Evolutionary conservation across 2,888 invertebrate species (phyloP).

Genomic region (Aproaerema taeniolella): DNA sequence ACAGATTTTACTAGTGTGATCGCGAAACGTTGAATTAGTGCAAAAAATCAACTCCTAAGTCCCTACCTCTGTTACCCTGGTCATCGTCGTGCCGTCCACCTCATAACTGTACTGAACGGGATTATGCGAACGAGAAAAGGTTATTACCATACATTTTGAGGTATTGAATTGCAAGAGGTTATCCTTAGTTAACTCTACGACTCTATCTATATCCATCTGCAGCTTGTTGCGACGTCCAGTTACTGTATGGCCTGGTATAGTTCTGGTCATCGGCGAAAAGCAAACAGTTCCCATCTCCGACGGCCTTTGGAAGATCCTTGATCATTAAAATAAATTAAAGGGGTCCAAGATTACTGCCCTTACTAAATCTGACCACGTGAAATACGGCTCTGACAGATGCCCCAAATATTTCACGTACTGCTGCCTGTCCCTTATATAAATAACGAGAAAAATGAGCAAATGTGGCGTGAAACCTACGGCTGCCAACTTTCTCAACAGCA

Average conservation of each 20-base stretch:
- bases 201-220: background rate
- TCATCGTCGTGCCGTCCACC: background rate
- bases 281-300: background rate
- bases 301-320: background rate
- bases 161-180: background rate
- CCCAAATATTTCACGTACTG: background rate
- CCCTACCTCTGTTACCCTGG: background rate
- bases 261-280: background rate
- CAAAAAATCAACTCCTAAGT: background rate
- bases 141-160: background rate
- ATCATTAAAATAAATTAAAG: background rate
- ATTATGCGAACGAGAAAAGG: background rate
- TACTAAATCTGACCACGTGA: background rate
- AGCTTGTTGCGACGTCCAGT: background rate
- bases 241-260: background rate
- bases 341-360: background rate
- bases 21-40: background rate
- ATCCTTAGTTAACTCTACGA: background rate
- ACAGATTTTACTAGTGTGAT: background rate
- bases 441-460: constrained; percentile 11
- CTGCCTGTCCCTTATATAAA: background rate
- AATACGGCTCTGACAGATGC: background rate
- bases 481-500: constrained; percentile 4
- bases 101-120: background rate
- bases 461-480: constrained; percentile 1